These are phyloP conservation scores for Notiomystis cincta DNA, from an alignment of 2,113 vertebrate species.

Conservation along the genomic window DNA sequence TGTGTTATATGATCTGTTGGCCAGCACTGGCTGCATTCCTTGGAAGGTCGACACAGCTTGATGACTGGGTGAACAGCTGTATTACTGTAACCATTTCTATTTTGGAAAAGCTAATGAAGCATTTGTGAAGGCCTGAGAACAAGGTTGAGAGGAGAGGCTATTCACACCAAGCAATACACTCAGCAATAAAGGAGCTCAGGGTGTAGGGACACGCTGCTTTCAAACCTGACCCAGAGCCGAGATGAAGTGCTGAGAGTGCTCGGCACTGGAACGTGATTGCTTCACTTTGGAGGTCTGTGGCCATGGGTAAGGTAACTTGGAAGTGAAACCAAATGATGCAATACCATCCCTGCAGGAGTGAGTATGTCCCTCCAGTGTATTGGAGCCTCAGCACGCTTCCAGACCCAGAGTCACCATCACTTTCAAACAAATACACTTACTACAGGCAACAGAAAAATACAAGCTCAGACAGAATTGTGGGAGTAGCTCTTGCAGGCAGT, in stretches of 20 bases:
- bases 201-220: background rate
- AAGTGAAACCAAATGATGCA: background rate
- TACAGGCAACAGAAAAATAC: background rate
- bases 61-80: background rate
- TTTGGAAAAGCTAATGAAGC: background rate
- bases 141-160: background rate
- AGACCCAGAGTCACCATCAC: background rate
- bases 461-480: background rate
- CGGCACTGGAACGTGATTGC: background rate
- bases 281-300: background rate
- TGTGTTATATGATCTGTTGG: background rate
- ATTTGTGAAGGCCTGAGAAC: background rate
- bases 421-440: background rate
- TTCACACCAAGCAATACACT: accelerated
- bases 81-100: background rate
- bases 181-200: background rate
- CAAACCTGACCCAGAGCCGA: background rate
- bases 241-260: background rate
- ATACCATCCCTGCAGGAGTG: background rate
- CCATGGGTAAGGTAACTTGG: background rate
- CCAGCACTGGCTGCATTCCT: accelerated
- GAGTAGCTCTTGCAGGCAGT: background rate
- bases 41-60: background rate
- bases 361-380: accelerated
- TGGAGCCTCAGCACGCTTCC: background rate